A percentile compares a stretch with the other conserved stretches of the same genome.
Evolutionary conservation across 2,888 invertebrate species (phyloP).

Genomic region (Dasysyrphus albostriatus): DNA sequence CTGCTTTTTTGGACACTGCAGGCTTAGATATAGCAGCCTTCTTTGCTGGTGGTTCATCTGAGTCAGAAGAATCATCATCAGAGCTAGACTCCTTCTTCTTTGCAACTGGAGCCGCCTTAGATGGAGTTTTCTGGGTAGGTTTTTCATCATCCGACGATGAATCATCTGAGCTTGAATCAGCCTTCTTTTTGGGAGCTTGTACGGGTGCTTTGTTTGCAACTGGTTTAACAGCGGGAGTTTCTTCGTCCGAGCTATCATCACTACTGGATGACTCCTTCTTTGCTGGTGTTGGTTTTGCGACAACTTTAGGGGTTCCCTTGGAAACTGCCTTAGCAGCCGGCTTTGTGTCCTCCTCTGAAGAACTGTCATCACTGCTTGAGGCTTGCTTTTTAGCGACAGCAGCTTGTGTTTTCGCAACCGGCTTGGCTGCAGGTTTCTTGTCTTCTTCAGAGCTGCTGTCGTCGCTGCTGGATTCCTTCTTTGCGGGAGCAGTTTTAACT

Average conservation of each 20-base stretch:
- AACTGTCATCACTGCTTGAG: slow-evolving; percentile 79
- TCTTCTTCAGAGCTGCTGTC: slow-evolving; percentile 78
- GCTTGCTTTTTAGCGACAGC: slow-evolving; percentile 67
- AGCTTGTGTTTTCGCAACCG: slow-evolving; percentile 73
- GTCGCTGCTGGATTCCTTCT: slow-evolving; percentile 77
- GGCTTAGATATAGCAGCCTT: slow-evolving; percentile 77
- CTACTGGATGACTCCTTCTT: slow-evolving; percentile 77
- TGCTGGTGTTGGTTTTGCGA: slow-evolving; percentile 24
- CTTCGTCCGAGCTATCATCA: slow-evolving; percentile 79
- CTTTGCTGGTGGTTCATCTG: slow-evolving; percentile 77
- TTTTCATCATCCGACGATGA: slow-evolving; percentile 82
- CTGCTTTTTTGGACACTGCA: slow-evolving; percentile 80
- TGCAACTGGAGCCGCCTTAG: slow-evolving; percentile 54
- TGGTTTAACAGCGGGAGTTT: slow-evolving; percentile 78
- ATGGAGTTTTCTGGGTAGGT: slow-evolving; percentile 75
- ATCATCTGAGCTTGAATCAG: slow-evolving; percentile 83
- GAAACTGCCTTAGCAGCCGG: slow-evolving; percentile 16
- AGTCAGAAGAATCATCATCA: slow-evolving; percentile 68
- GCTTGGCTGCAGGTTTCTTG: slow-evolving; percentile 56
- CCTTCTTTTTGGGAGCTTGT: slow-evolving; percentile 79
- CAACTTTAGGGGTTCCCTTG: background rate
- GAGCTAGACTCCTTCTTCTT: slow-evolving; percentile 77
- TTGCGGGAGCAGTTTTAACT: slow-evolving; percentile 73
- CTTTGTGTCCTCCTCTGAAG: slow-evolving; percentile 45
- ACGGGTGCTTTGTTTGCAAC: slow-evolving; percentile 49